phyloP scores from a whole-genome alignment of 2,888 invertebrate species.

The Conops quadrifasciatus region DNA sequence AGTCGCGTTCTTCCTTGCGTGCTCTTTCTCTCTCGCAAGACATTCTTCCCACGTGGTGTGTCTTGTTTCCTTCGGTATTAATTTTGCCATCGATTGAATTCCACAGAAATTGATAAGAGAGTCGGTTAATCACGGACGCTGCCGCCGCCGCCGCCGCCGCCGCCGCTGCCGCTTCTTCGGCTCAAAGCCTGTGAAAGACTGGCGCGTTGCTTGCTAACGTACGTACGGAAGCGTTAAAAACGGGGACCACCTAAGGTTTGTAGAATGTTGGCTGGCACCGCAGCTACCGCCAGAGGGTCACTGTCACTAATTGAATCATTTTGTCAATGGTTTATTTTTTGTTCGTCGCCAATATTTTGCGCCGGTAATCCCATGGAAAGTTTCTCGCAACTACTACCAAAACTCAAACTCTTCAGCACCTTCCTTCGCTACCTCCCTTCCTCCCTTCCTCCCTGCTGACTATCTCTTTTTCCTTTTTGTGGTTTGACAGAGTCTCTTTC shows the following conservation, averaged over 20 bases:
- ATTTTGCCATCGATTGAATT: constrained; percentile 30
- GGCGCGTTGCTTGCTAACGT: constrained; percentile 6
- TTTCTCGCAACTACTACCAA: too few relatives aligned
- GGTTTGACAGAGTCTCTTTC: too few relatives aligned
- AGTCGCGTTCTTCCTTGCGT: background rate
- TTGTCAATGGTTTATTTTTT: background rate
- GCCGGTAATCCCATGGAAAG: too few relatives aligned
- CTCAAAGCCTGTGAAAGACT: background rate
- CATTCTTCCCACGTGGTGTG: background rate
- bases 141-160: background rate
- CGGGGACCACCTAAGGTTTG: constrained; percentile 29
- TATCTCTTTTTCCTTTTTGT: too few relatives aligned
- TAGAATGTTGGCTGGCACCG: constrained; percentile 1
- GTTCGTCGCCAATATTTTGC: background rate
- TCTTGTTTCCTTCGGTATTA: constrained; percentile 10
- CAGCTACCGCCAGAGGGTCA: background rate
- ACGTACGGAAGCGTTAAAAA: constrained; percentile 31
- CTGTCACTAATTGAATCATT: constrained; percentile 32
- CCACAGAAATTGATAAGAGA: constrained; percentile 26
- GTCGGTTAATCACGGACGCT: constrained; percentile 22
- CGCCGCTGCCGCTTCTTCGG: constrained; percentile 13
- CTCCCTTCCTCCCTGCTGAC: too few relatives aligned
- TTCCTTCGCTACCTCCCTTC: too few relatives aligned
- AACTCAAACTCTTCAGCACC: too few relatives aligned
- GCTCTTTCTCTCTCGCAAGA: background rate